Evolutionary conservation across 2,113 vertebrate genomes (phyloP).

Genomic region (Proterorhinus semilunaris): DNA sequence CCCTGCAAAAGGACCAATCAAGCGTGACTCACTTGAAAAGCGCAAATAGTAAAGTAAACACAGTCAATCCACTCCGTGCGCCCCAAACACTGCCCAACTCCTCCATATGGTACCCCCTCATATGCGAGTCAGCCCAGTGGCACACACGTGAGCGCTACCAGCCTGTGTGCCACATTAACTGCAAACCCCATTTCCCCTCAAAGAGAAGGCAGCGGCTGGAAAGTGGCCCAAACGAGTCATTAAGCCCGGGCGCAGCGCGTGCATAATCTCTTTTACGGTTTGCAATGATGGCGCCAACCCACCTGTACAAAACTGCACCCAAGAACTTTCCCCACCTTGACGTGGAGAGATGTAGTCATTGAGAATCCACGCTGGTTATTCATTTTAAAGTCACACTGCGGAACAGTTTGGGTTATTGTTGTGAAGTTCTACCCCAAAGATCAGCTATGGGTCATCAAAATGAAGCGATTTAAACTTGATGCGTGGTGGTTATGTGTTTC

Average conservation of each 20-base stretch:
- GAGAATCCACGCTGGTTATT: too few species aligned
- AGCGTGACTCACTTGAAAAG: conserved; percentile 17
- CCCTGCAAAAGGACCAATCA: not conserved
- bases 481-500: too few species aligned
- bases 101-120: conserved; percentile 68
- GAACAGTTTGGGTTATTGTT: too few species aligned
- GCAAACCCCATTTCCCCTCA: conserved; percentile 71
- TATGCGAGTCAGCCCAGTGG: conserved; percentile 54
- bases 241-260: conserved; percentile 64
- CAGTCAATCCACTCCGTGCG: conserved; percentile 2
- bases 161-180: conserved; percentile 72
- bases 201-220: conserved; percentile 67
- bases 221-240: conserved; percentile 72
- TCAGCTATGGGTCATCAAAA: too few species aligned
- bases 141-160: conserved; percentile 43
- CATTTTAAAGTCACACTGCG: too few species aligned
- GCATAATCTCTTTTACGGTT: conserved; percentile 21
- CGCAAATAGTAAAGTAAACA: conserved; percentile 17
- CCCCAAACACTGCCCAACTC: conserved; percentile 56
- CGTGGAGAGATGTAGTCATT: too few species aligned
- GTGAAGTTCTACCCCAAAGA: too few species aligned
- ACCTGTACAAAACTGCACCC: conserved; percentile 50
- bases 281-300: conserved; percentile 38
- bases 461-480: too few species aligned
- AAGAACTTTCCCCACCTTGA: too few species aligned